Percentiles rank a stretch among this genome's conserved stretches.
These are phyloP conservation scores for Actenoides lindsayi DNA, from an alignment of 2,113 vertebrate species.

Conservation along the genomic window DNA sequence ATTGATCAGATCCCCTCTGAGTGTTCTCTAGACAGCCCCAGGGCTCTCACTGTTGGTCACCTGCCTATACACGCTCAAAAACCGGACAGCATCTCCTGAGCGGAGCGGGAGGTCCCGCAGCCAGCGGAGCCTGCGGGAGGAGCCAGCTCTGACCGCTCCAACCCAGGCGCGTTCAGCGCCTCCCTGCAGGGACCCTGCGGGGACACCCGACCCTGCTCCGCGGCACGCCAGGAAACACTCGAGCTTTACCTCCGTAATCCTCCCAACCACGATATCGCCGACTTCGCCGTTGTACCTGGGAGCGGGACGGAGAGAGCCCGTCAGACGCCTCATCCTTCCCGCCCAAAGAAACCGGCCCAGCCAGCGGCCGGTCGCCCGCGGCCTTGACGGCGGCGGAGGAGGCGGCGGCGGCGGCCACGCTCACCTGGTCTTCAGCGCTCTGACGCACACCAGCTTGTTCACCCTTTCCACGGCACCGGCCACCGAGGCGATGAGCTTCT, in stretches of 20 bases:
- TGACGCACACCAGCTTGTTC: conserved; percentile 94
- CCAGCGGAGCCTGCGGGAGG: not conserved
- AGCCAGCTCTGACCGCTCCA: not conserved
- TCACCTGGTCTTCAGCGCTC: conserved; percentile 89
- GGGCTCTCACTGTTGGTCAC: no score
- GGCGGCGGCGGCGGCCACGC: not conserved
- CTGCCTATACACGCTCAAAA: not conserved
- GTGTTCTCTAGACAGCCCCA: no score
- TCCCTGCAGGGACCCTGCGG: accelerated
- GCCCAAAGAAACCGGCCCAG: accelerated
- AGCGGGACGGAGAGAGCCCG: not conserved
- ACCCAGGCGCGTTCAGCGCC: accelerated
- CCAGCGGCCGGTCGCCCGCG: not conserved
- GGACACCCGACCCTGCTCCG: not conserved
- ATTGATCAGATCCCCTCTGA: no score
- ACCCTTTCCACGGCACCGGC: conserved; percentile 94
- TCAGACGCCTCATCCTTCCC: not conserved
- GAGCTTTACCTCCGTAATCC: conserved; percentile 91
- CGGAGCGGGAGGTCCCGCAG: accelerated
- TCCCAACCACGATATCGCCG: conserved; percentile 93
- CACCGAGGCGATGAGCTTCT: conserved; percentile 93
- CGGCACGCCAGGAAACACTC: accelerated
- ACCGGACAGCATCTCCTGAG: not conserved
- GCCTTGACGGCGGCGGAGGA: accelerated
- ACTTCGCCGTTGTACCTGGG: conserved; percentile 94